Evolutionary conservation across 2,113 vertebrate species (phyloP).

Genomic region (Columba livia): DNA sequence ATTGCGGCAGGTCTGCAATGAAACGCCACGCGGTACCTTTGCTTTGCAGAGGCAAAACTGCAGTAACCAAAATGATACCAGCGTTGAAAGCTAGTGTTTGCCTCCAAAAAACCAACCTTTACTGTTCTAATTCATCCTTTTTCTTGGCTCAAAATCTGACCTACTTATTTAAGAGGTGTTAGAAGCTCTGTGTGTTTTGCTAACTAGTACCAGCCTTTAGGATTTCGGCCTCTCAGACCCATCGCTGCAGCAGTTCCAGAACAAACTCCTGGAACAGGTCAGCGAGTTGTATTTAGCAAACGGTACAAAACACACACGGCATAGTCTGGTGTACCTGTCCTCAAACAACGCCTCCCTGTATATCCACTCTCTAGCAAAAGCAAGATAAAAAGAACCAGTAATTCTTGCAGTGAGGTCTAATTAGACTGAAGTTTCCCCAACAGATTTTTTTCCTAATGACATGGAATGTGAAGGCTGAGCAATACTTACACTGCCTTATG

Average conservation of each 20-base stretch:
- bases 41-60: not conserved
- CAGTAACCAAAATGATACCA: not conserved
- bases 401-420: not conserved
- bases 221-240: not conserved
- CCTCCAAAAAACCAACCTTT: not conserved
- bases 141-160: not conserved
- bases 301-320: not conserved
- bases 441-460: not conserved
- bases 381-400: not conserved
- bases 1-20: not conserved
- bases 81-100: not conserved
- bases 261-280: not conserved
- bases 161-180: not conserved
- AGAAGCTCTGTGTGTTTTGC: not conserved
- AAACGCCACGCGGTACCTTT: not conserved
- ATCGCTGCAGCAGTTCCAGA: not conserved
- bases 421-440: not conserved
- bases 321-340: too few relatives aligned
- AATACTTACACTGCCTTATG: not conserved
- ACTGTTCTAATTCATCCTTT: not conserved
- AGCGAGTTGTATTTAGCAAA: rapidly evolving
- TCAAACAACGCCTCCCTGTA: not conserved
- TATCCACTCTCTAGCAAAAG: not conserved
- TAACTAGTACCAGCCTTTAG: not conserved
- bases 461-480: not conserved